Evolutionary conservation across 2,797 vertebrate genomes (phyloP).

Genomic region (Caiman crocodilus): DNA sequence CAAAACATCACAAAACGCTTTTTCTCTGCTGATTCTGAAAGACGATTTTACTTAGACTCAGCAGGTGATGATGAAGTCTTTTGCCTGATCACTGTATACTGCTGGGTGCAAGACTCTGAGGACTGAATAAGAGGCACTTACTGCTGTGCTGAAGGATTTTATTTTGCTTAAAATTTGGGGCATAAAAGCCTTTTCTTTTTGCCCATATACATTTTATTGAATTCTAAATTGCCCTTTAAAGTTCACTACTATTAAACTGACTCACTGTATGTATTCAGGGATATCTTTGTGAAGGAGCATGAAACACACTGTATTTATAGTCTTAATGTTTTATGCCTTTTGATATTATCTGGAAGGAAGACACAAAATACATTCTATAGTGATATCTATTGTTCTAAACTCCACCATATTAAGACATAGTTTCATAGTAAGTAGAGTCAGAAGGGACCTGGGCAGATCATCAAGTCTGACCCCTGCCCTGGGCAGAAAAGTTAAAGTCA

Average conservation of each 20-base stretch:
- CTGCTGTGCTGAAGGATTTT: constrained; percentile 70
- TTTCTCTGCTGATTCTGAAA: constrained; percentile 53
- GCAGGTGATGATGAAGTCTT: constrained; percentile 56
- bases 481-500: no score
- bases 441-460: no score
- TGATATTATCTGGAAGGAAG: not conserved
- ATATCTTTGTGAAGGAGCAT: constrained; percentile 43
- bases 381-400: not conserved
- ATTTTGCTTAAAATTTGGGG: constrained; percentile 63
- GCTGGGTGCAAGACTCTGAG: constrained; percentile 48
- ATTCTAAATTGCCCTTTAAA: constrained; percentile 51
- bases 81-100: not conserved
- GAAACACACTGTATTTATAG: not conserved
- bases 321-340: not conserved
- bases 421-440: no score
- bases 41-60: constrained; percentile 56
- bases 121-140: constrained; percentile 53
- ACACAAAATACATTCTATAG: not conserved
- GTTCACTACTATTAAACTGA: constrained; percentile 61
- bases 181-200: constrained; percentile 62
- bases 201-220: constrained; percentile 47
- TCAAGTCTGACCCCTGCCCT: no score
- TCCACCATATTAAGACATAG: not conserved
- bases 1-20: constrained; percentile 53
- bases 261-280: constrained; percentile 39